phyloP scores from a whole-genome alignment of 1,140 invertebrate species.

The Cotesia vestalis region DNA sequence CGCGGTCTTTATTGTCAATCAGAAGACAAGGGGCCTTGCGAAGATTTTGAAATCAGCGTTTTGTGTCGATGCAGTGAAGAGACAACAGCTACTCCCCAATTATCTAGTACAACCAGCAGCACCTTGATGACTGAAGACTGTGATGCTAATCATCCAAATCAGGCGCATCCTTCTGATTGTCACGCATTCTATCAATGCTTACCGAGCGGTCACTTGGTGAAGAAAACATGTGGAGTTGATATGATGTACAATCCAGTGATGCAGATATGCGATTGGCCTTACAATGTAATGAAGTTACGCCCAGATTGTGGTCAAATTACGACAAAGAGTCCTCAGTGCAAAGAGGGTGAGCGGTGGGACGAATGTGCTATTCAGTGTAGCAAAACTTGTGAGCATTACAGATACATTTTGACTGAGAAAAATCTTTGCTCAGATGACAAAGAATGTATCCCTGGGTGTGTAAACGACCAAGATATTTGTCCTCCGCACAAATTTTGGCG shows the following conservation, averaged over 20 bases:
- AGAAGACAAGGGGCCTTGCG: conserved; percentile 62
- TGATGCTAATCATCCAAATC: conserved; percentile 59
- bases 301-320: conserved; percentile 66
- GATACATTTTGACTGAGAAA: conserved; percentile 55
- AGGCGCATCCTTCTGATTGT: conserved; percentile 68
- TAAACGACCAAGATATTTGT: conserved; percentile 51
- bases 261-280: conserved; percentile 72
- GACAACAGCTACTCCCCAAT: conserved; percentile 2
- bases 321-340: conserved; percentile 49
- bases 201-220: conserved; percentile 61
- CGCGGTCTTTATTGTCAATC: conserved; percentile 74
- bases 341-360: conserved; percentile 61
- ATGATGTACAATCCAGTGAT: conserved; percentile 72
- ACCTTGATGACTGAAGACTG: conserved; percentile 44
- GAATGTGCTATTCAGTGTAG: conserved; percentile 73
- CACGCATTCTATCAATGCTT: conserved; percentile 70
- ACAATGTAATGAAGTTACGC: conserved; percentile 69
- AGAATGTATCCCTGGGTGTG: conserved; percentile 66
- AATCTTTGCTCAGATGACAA: conserved; percentile 60
- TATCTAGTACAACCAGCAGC: conserved; percentile 20
- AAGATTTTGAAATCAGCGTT: conserved; percentile 79
- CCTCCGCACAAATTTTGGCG: conserved; percentile 68
- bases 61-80: conserved; percentile 70
- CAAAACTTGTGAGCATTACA: conserved; percentile 68
- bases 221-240: conserved; percentile 68